Evolutionary conservation across 2,888 invertebrate genomes (phyloP), one percentile per base, ranked within the genome.

Genomic region (Microctonus aethiopoides): DNA sequence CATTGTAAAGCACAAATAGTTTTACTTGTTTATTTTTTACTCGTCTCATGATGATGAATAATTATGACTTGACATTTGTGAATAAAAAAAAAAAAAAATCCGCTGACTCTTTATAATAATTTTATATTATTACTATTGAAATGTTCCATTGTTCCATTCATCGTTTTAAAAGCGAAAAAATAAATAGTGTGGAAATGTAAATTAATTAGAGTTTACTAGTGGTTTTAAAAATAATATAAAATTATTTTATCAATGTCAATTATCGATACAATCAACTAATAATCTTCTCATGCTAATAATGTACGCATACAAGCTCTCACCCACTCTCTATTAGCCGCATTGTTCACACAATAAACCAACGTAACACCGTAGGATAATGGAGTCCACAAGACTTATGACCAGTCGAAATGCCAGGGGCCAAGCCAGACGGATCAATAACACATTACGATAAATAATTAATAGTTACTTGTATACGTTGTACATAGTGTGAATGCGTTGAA

Each of bases 401-500:
- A 75, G 76, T 76, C 76, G 68, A 72, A 64, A 74, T 73, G 76
- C 74, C 77, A 76, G 74, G 77, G 52, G 52, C 41, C n/a, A 74
- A 77, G 75, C 80, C 81, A 80, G 81, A 83, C 83, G 80, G 81
- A 83, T 85, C 84, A 80, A 85, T 85, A 83, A 80, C 82, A 78
- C 82, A 84, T 84, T 83, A 83, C 82, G 80, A 82, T 84, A 82
- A 85, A 84, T 85, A 84, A 84, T 84, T 83, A 84, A 83, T 81
- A 78, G 74, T 69, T 73, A 69, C 61, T 54, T 52, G 61, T 46
- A 36, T 67, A 24, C 54, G 22, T 32, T 32, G 16, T n/a, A 34
- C 7, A 16, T 29, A n/a, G 32, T 11, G 20, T 39, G 68, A 10
- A 32, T 46, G 41, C 39, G 60, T 20, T 41, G 46, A 29, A 34